Base-by-base conservation (phyloP, 2,888 invertebrate species). In the Malthinus seriepunctatus region DNA sequence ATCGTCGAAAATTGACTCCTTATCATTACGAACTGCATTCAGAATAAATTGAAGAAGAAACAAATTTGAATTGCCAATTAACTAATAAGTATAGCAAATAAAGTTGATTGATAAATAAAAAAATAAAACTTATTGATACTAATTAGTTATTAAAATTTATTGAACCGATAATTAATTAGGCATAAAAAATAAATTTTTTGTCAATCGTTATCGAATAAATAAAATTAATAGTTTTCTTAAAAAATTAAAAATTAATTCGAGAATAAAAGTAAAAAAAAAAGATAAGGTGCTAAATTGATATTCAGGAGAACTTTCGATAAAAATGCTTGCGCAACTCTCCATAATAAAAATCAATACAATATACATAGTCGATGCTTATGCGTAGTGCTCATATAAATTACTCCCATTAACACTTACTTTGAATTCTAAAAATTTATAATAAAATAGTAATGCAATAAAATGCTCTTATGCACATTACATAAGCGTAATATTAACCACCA, bases 291-390 rank as follows among this genome's bases (percentile, higher is more conserved):
- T 51, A 48, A 57, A 56, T 56, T 51, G 45, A 50, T 51, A 51
- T 56, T 53, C 58, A 51, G 15, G 37, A 32, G 54, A 56, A 49
- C 50, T 50, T 42, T 44, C 49, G 51, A 44, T 47, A 56, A 53
- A 48, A 54, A 60, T 55, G 51, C 55, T 38, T 60, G 55, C 60
- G 51, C 60, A 55, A 47, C 50, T 55, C 39, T 55, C 51, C 47
- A 45, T 55, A 46, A 60, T 60, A 55, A 56, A 55, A 55, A 60
- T 60, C 51, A 56, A 60, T 60, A 60, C 45, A 46, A 32, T 48
- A 52, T 42, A 42, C 39, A 42, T 42, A 42, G 39, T 23, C 39
- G 23, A 23, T 51, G 55, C 37, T 60, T 55, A 38, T 48, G 52
- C 38, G 46, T 53, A 52, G 48, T 53, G 48, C 33, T 52, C 45